Percentiles rank a stretch among this genome's conserved stretches.
Conservation (phyloP, 2,113 vertebrate genomes). For the Aptenodytes forsteri region DNA sequence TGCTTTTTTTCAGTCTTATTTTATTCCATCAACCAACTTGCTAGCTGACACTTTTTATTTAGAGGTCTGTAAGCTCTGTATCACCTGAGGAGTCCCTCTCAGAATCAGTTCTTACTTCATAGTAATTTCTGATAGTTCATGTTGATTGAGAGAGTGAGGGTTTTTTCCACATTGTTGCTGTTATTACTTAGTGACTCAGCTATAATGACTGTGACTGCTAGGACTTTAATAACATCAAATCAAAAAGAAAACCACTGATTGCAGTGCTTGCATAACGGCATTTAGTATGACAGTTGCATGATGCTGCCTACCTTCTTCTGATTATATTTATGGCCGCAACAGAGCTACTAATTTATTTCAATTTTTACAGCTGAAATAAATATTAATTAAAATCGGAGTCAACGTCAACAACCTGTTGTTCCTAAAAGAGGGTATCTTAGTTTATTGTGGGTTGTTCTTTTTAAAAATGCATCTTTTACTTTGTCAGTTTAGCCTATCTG, state of each 20-base stretch:
- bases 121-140: neutral
- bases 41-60: neutral
- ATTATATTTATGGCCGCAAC: neutral
- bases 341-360: neutral
- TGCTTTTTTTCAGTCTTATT: neutral
- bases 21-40: neutral
- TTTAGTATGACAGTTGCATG: neutral
- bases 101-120: neutral
- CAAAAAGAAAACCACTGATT: neutral
- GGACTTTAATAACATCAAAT: neutral
- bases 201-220: neutral
- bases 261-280: rapidly evolving
- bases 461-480: neutral
- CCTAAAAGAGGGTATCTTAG: neutral
- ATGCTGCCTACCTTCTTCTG: neutral
- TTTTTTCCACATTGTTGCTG: neutral
- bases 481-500: neutral
- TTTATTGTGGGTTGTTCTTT: neutral
- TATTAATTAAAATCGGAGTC: neutral
- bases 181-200: neutral
- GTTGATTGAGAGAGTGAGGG: neutral
- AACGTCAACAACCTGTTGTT: neutral
- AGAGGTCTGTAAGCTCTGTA: neutral
- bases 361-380: neutral
- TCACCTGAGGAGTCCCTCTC: neutral